phyloP scores from a whole-genome alignment of 2,888 invertebrate genomes.

The Gisinianus flammeolus region DNA sequence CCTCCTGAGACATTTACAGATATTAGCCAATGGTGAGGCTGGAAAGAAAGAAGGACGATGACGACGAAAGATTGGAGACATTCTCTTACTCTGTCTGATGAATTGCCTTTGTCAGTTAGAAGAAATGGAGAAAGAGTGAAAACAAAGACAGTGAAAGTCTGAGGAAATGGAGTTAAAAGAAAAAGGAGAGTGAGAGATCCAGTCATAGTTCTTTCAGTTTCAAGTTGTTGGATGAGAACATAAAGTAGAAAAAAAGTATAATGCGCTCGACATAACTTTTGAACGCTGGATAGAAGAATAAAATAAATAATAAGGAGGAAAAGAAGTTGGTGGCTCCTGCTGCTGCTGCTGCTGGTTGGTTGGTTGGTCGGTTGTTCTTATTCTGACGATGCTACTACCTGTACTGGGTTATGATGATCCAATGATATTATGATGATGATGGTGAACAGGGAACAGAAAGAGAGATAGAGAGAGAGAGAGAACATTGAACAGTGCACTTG shows the following conservation, averaged over 20 bases:
- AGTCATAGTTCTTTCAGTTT: background rate
- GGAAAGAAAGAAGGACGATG: background rate
- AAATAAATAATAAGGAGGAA: slow-evolving; percentile 22
- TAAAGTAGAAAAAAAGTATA: slow-evolving; percentile 10
- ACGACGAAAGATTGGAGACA: slow-evolving; percentile 7
- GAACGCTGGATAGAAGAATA: slow-evolving; percentile 6
- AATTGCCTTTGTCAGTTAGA: background rate
- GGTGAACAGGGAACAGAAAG: background rate
- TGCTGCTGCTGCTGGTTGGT: no score
- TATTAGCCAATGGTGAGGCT: slow-evolving; percentile 4
- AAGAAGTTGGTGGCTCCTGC: background rate
- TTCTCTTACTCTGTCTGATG: slow-evolving; percentile 3
- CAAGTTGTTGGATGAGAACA: background rate
- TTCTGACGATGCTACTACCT: no score
- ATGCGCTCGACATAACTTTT: background rate
- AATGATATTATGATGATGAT: slow-evolving; percentile 20
- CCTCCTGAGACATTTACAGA: no score
- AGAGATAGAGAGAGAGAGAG: no score
- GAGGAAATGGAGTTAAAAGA: background rate
- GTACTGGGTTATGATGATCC: slow-evolving; percentile 5
- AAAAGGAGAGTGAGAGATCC: background rate
- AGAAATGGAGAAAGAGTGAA: slow-evolving; percentile 2
- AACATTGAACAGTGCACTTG: no score
- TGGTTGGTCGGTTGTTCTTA: no score
- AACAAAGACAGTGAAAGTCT: background rate